Conservation (phyloP, 64 coral and sea anemone genomes). For the Astreopora myriophthalma region DNA sequence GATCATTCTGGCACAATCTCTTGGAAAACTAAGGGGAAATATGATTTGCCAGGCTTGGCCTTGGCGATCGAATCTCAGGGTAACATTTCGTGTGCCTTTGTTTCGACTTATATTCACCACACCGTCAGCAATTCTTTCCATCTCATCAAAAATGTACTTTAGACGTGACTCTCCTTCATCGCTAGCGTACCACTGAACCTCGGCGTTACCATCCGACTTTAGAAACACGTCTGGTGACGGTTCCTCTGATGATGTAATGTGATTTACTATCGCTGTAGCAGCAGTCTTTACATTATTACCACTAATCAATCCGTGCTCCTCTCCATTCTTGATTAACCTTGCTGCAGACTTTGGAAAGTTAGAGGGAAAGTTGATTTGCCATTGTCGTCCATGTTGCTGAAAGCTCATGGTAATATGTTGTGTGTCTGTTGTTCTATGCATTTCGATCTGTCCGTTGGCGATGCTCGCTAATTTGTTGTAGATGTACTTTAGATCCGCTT, state of each 20-base stretch:
- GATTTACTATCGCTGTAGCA: background rate
- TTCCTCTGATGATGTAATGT: background rate
- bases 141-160: background rate
- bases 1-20: background rate
- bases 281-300: background rate
- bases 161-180: background rate
- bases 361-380: background rate
- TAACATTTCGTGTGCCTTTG: background rate
- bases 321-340: background rate
- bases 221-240: background rate
- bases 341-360: conserved; percentile 12
- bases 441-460: background rate
- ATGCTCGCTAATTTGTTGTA: background rate
- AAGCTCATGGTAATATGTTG: background rate
- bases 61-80: background rate
- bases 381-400: background rate
- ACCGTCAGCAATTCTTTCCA: background rate
- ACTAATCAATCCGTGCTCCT: background rate
- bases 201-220: background rate
- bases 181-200: conserved; percentile 15
- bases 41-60: background rate
- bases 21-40: background rate
- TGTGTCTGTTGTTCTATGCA: background rate
- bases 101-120: background rate
- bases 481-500: background rate